Conservation (phyloP, 2,113 vertebrate species). For the Pholis gunnellus region DNA sequence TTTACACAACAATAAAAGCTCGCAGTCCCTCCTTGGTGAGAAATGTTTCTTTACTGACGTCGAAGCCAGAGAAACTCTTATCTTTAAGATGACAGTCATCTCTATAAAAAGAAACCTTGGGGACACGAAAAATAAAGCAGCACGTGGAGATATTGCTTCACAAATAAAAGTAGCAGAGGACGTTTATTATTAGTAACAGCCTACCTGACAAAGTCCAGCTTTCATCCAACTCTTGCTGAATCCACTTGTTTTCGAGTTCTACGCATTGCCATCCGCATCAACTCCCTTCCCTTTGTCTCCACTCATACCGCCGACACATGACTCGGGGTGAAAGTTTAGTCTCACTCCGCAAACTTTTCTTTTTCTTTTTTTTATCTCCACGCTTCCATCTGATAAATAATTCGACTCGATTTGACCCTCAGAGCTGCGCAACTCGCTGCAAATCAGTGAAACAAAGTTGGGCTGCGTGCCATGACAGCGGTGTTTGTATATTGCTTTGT, state of each 20-base stretch:
- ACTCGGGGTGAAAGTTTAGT: constrained; percentile 32
- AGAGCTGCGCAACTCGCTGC: constrained; percentile 15
- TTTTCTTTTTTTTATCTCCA: not conserved
- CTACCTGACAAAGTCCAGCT: constrained; percentile 35
- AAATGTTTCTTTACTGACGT: constrained; percentile 24
- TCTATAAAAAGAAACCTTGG: not conserved
- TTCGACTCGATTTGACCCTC: not conserved
- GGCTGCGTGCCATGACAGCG: constrained; percentile 26
- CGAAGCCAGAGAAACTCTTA: constrained; percentile 9
- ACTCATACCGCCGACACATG: constrained; percentile 34
- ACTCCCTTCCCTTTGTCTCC: constrained; percentile 35
- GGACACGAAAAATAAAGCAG: not conserved
- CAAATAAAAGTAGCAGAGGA: not conserved
- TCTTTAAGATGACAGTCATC: constrained; percentile 25
- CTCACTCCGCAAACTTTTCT: constrained; percentile 28
- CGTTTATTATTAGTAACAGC: constrained; percentile 5
- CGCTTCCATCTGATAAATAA: not conserved
- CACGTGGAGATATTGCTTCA: not conserved
- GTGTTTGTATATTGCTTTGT: constrained; percentile 63
- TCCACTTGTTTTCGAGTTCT: constrained; percentile 11
- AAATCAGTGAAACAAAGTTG: constrained; percentile 48
- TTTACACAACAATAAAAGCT: constrained; percentile 36
- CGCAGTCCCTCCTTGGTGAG: constrained; percentile 15
- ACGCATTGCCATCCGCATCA: constrained; percentile 11
- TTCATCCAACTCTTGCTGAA: constrained; percentile 9